Conservation (phyloP, 2,888 invertebrate species). For the Stegophylla sp. region DNA sequence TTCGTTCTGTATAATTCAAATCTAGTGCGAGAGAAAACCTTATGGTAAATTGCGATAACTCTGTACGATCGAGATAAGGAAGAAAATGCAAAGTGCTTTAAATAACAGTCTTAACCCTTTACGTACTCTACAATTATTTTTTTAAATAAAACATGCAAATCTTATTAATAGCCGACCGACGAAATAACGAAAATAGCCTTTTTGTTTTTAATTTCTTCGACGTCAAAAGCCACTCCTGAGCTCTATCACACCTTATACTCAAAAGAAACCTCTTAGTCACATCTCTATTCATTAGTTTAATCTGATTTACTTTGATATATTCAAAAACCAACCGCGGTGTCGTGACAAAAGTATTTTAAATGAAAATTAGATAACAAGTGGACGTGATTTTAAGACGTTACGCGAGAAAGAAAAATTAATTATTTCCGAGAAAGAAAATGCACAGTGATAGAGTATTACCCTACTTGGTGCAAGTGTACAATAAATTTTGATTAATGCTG, state of each 20-base stretch:
- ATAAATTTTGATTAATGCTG: conserved; percentile 23
- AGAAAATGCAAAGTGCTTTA: too few species aligned
- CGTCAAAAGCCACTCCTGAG: not conserved
- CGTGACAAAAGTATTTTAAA: not conserved
- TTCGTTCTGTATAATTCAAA: too few species aligned
- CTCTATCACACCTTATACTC: not conserved
- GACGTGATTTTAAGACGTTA: not conserved
- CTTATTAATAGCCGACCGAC: not conserved
- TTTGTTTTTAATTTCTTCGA: not conserved
- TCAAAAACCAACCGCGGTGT: not conserved
- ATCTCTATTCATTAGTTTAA: conserved; percentile 6
- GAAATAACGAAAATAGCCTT: not conserved
- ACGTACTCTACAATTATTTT: too few species aligned
- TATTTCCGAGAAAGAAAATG: conserved; percentile 4
- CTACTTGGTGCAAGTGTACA: not conserved
- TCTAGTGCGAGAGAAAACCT: too few species aligned
- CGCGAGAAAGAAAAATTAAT: not conserved
- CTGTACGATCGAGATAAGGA: too few species aligned
- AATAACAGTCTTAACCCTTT: too few species aligned
- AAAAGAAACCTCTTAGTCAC: not conserved
- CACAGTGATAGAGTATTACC: not conserved
- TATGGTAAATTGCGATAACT: too few species aligned
- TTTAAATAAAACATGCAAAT: too few species aligned
- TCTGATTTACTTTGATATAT: not conserved
- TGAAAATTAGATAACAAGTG: not conserved